A percentile compares a stretch with the other conserved stretches of the same genome.
phyloP scores from a whole-genome alignment of 2,113 vertebrate genomes.

The Archilochus colubris region DNA sequence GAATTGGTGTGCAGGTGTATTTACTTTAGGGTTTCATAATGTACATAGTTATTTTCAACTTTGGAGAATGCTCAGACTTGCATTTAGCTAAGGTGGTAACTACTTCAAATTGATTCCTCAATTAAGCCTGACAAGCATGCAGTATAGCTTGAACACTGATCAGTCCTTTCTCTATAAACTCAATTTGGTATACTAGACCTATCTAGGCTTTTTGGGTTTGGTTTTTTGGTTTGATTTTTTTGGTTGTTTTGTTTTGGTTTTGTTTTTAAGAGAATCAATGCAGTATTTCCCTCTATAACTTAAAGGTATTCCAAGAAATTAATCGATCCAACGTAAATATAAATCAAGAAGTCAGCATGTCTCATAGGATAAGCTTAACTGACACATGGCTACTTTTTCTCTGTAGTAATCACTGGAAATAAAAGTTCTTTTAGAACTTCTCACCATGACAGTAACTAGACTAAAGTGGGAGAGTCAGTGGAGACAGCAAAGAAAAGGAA shows the following conservation, averaged over 20 bases:
- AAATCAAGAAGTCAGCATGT: not conserved
- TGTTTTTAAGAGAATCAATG: not conserved
- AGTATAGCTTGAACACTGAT: not conserved
- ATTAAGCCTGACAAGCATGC: not conserved
- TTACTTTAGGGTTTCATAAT: not conserved
- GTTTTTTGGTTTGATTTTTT: too few species aligned
- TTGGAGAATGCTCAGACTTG: not conserved
- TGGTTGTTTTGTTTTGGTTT: not conserved
- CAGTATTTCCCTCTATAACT: not conserved
- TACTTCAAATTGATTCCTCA: slow-evolving; percentile 5
- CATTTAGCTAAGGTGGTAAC: not conserved
- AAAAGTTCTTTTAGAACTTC: not conserved
- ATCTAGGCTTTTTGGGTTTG: not conserved
- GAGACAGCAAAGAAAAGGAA: not conserved
- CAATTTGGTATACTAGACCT: not conserved
- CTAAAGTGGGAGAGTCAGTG: not conserved
- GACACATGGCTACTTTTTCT: not conserved
- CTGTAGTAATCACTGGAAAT: not conserved
- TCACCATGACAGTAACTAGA: not conserved
- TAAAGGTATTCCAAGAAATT: not conserved
- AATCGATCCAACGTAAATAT: not conserved
- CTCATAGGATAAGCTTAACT: not conserved
- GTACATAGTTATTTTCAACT: not conserved
- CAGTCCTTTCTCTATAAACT: not conserved
- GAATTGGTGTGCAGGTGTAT: not conserved